These are phyloP conservation scores for Notothenia rossii DNA, from an alignment of 2,113 vertebrate species.

Conservation along the genomic window DNA sequence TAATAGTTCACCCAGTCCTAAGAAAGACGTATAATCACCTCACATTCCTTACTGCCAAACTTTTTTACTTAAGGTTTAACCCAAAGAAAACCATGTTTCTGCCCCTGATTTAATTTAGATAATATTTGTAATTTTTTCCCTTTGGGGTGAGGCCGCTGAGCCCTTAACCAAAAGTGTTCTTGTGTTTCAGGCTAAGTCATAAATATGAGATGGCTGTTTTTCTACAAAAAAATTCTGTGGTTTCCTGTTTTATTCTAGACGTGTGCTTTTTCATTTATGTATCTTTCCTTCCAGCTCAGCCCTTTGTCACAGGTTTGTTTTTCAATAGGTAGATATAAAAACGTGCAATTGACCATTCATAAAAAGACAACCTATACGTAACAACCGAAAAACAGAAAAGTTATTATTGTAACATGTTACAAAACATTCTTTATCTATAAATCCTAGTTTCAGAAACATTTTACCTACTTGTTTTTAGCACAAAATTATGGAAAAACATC, in stretches of 20 bases:
- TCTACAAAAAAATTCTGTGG: slow-evolving; percentile 5
- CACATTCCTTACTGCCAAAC: background rate
- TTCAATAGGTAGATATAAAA: no score
- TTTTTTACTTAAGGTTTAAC: background rate
- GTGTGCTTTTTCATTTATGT: slow-evolving; percentile 4
- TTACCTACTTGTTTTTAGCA: no score
- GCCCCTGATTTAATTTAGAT: background rate
- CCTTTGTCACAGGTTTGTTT: background rate
- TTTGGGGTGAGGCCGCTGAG: background rate
- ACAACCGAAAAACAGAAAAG: background rate
- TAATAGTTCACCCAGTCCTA: background rate
- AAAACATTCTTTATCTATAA: no score
- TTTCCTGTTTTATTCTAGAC: slow-evolving; percentile 9
- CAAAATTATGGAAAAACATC: no score
- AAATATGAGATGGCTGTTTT: background rate
- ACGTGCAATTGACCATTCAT: no score
- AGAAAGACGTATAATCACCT: background rate
- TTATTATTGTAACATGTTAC: no score
- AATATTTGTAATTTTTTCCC: no score
- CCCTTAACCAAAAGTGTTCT: background rate
- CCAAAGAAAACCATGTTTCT: background rate
- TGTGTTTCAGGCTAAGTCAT: background rate
- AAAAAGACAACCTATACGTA: background rate
- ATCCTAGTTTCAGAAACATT: background rate
- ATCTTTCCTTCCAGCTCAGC: slow-evolving; percentile 1